Conservation (phyloP, 2,797 vertebrate species). For the Aldrovandia affinis region DNA sequence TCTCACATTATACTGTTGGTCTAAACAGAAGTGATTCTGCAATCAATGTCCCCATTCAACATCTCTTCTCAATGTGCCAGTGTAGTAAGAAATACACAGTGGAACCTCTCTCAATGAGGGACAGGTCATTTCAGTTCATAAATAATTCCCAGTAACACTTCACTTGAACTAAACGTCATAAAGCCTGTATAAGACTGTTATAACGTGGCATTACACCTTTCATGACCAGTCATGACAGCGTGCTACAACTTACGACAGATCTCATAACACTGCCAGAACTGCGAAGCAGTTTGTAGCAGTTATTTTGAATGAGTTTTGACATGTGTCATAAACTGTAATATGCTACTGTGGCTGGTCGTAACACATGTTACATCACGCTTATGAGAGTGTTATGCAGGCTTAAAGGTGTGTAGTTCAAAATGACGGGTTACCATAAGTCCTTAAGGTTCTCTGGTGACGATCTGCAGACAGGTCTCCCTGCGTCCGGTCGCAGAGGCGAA, state of each 20-base stretch:
- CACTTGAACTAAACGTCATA: not conserved
- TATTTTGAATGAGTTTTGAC: not conserved
- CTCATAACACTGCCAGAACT: not conserved
- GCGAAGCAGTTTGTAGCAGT: not conserved
- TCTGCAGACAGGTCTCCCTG: slow-evolving; percentile 74
- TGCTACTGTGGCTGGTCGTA: not conserved
- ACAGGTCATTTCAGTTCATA: not conserved
- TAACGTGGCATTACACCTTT: not conserved
- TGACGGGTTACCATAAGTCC: slow-evolving; percentile 29
- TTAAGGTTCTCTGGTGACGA: slow-evolving; percentile 87
- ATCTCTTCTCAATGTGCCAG: not conserved
- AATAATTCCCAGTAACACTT: not conserved
- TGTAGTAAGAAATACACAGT: not conserved
- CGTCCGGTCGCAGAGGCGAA: slow-evolving; percentile 44
- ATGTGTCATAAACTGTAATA: not conserved
- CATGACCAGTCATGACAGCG: not conserved
- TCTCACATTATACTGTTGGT: not conserved
- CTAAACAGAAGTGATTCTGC: not conserved
- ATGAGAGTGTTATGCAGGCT: not conserved
- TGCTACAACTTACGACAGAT: not conserved
- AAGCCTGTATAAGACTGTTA: not conserved
- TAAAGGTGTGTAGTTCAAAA: not conserved
- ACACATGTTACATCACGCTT: not conserved
- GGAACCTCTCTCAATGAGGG: not conserved
- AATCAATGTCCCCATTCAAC: not conserved